These are phyloP conservation scores for Micromussa lordhowensis DNA, from an alignment of 92 coral and sea anemone species.

Conservation along the genomic window DNA sequence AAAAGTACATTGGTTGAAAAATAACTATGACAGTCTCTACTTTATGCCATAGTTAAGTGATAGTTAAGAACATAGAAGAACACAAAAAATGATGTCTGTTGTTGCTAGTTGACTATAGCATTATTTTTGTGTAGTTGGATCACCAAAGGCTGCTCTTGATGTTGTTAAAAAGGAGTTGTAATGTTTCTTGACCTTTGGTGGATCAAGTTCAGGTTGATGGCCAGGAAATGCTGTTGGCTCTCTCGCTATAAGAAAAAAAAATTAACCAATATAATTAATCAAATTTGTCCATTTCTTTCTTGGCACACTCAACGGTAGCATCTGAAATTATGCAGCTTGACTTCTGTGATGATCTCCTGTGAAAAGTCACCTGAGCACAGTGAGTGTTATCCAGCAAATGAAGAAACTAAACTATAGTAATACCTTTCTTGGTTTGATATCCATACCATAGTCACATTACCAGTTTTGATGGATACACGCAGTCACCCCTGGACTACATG, in stretches of 20 bases:
- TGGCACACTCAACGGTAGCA: neutral
- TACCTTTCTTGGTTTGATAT: too few relatives aligned
- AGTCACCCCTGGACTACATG: too few relatives aligned
- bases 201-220: constrained; percentile 97
- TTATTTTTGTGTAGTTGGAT: constrained; percentile 70
- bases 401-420: too few relatives aligned
- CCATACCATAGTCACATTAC: too few relatives aligned
- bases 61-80: too few relatives aligned
- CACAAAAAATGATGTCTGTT: neutral
- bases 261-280: neutral
- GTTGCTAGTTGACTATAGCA: neutral
- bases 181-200: constrained; percentile 79
- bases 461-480: too few relatives aligned
- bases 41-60: too few relatives aligned
- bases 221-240: constrained; percentile 97
- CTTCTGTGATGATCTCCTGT: neutral
- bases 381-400: neutral
- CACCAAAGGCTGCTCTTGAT: constrained; percentile 92
- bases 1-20: too few relatives aligned
- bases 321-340: neutral
- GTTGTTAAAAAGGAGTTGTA: constrained; percentile 93
- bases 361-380: neutral
- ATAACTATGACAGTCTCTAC: too few relatives aligned
- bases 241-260: constrained; percentile 65
- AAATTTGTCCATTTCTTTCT: neutral